Evolutionary conservation across 2,113 vertebrate genomes (phyloP), one percentile per base, ranked within the genome.

Genomic region (Tachysurus fulvidraco): DNA sequence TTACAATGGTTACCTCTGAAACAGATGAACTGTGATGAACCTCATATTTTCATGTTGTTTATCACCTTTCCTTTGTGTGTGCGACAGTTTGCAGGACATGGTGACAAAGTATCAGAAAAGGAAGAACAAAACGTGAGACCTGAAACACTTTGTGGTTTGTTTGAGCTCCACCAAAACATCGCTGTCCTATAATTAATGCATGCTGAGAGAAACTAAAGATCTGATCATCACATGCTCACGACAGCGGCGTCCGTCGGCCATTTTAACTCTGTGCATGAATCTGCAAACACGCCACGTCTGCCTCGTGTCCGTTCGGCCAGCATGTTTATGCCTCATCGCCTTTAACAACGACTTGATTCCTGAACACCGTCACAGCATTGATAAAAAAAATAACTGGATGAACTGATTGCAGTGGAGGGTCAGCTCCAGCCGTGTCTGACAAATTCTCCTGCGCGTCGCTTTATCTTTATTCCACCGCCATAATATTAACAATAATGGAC

Each of bases 41-140:
- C 23, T 85, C 89, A 87, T 89, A 65, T 83, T 84, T 25, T 91
- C 69, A 91, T 67, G 4, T 44, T 23, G 83, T 86, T 81, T 85
- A 55, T 83, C 30, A 73, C 83, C 64, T 90, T 76, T 90, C 57
- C 3, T 28, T 16, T 87, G 86, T 87, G 85, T 88, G 92, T 89
- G 88, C 93, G 94, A 91, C 95, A 99, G 98, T 96, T 95, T 99
- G 91, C 98, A 99, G 96, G 97, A 99, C 94, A 97, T 96, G 97
- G 98, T 99, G 97, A 96, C 97, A 96, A 99, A 99, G 93, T 99
- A 98, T 96, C 97, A 99, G 95, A 98, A 97, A 96, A 95, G 96
- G 96, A 99, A 97, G 95, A 99, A 95, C 96, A 99, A 99, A 98
- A 97, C 93, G 98, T 99, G 97, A 99, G 93, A 96, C 71, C 77